Evolutionary conservation across 64 coral and sea anemone genomes (phyloP), one percentile per base, ranked within the genome.

Genomic region (Hydrozoanthus tunicans): DNA sequence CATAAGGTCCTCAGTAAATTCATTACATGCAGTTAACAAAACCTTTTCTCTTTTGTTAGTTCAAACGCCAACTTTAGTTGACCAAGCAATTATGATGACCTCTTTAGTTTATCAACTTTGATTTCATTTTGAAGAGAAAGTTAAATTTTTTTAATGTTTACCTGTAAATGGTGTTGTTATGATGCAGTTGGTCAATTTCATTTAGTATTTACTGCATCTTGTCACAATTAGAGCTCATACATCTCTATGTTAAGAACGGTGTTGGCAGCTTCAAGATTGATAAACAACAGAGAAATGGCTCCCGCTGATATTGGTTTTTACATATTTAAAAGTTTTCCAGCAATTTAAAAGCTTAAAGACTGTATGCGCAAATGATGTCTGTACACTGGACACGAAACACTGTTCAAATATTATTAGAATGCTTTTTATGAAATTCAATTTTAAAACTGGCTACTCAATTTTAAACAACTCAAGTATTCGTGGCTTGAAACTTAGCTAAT

Each of bases 211-310:
- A 59, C 7, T 81, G 25, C 32, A 26, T 59, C 54, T 74, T 88
- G 69, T 74, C 68, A 88, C n/a, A 73, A 73, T 59, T 60, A 72
- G 9, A 52, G 26, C 53, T 55, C 27, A 86, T 86, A 86, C 66
- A 73, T 86, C 51, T 73, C 11, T 73, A 53, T 10, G 10, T 73
- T 27, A 73, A 86, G 83, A 86, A 58, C 55, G 57, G 66, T 73
- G 83, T 88, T 88, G 55, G 74, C 70, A 88, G 25, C 20, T 75
- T 9, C 57, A 43, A 60, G 56, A 75, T 73, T 88, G 84, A 88
- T 75, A 75, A 88, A 73, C 4, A 88, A 59, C 84, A 88, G 55
- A 73, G 56, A 57, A 7, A 27, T 86, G 13, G 8, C n/a, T 59
- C 11, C 8, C 56, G 20, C 67, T 13, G 17, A 70, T 62, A 27